phyloP scores from a whole-genome alignment of 2,888 invertebrate genomes.

The Perizoma affinitatum region DNA sequence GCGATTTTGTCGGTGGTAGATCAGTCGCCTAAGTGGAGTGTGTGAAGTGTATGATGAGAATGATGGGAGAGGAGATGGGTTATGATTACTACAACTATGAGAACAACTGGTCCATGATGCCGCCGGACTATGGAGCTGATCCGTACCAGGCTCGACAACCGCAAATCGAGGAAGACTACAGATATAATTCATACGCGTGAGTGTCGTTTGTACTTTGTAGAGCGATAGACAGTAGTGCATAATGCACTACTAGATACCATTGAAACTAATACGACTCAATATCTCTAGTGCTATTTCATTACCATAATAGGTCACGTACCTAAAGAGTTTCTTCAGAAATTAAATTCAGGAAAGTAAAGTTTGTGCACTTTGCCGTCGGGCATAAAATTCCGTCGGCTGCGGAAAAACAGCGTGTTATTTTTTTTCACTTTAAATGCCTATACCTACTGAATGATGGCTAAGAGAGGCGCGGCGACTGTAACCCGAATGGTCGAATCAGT shows the following conservation, averaged over 20 bases:
- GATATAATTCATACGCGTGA: slow-evolving; percentile 86
- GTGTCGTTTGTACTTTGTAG: slow-evolving; percentile 48
- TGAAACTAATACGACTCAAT: too few relatives aligned
- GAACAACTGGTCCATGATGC: slow-evolving; percentile 87
- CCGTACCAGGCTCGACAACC: slow-evolving; percentile 71
- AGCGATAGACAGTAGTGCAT: too few relatives aligned
- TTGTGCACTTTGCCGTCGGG: background rate
- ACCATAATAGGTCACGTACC: too few relatives aligned
- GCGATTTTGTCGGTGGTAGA: slow-evolving; percentile 29
- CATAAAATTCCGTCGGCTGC: background rate
- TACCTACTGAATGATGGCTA: background rate
- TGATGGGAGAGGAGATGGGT: slow-evolving; percentile 84
- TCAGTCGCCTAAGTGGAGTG: slow-evolving; percentile 19
- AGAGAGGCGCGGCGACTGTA: too few relatives aligned
- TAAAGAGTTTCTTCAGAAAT: too few relatives aligned
- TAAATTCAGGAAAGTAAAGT: background rate
- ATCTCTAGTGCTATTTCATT: too few relatives aligned
- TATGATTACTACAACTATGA: slow-evolving; percentile 86
- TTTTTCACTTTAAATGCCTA: too few relatives aligned
- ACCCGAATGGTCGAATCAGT: too few relatives aligned
- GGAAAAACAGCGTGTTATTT: background rate
- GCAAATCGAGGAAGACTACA: slow-evolving; percentile 87
- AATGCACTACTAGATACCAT: too few relatives aligned
- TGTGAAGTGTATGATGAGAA: slow-evolving; percentile 73
- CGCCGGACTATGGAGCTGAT: slow-evolving; percentile 87